Evolutionary conservation across 1,140 invertebrate species (phyloP), one percentile per base, ranked within the genome.

Genomic region (Fopius arisanus): DNA sequence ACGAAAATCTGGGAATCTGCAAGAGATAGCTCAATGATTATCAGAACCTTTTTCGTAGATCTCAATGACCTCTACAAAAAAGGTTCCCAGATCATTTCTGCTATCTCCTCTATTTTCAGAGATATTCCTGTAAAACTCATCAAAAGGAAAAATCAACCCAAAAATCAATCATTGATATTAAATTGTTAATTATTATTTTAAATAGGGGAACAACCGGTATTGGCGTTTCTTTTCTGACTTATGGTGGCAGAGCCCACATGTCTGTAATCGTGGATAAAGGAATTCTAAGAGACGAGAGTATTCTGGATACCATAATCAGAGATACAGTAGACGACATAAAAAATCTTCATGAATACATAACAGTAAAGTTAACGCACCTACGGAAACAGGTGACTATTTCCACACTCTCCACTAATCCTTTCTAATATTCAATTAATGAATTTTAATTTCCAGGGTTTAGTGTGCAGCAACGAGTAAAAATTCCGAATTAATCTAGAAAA

Each of bases 161-260:
- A 37, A 12, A 28, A 3, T 21, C 33, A 10, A 43, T 28, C 3
- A 21, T 66, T 14, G 9, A 19, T 41, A 16, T 40, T 43, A n/a
- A 59, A 26, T 12, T 43, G 33, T 21, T 12, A 28, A 73, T 16
- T 14, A 43, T 68, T 72, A 63, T 54, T 14, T 21, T 68, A 73
- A 67, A n/a, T 14, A 81, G 80, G 29, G 76, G 74, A 54, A 72
- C 48, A 26, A 83, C 81, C 19, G 84, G 82, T 4, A 76, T 86
- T 5, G 84, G 83, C 0, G 78, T 78, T 7, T 79, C 83, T 4
- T 68, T 86, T 9, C 67, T 87, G 19, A 85, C 77, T n/a, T 87
- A 87, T 67, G 75, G 76, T n/a, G 80, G 82, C 14, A 79, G 82
- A 10, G 28, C 84, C 33, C 78, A 85, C 59, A 10, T 87, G 16